These are phyloP conservation scores for Heliconius hermathena DNA, from an alignment of 1,140 invertebrate genomes.

Conservation along the genomic window DNA sequence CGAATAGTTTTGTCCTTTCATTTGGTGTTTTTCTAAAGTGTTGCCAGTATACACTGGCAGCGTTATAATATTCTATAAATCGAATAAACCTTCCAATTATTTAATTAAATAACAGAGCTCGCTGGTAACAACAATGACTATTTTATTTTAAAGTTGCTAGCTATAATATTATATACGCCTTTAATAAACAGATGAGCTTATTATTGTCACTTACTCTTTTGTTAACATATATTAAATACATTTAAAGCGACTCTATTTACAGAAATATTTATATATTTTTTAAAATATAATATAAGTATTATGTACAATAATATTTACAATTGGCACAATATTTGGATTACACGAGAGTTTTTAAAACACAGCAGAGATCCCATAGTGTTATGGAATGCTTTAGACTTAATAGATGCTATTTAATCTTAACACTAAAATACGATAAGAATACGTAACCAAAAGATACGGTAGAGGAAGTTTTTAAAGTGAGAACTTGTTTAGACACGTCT, in stretches of 20 bases:
- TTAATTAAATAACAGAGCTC: slow-evolving; percentile 32
- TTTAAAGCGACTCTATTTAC: slow-evolving; percentile 69
- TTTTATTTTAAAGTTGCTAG: slow-evolving; percentile 34
- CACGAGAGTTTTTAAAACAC: slow-evolving; percentile 70
- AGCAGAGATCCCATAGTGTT: slow-evolving; percentile 78
- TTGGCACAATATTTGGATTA: slow-evolving; percentile 67
- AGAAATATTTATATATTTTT: slow-evolving; percentile 53
- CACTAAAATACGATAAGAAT: slow-evolving; percentile 58
- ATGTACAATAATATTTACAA: slow-evolving; percentile 68
- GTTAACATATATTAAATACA: slow-evolving; percentile 39
- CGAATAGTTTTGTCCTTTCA: not conserved
- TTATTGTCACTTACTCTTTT: slow-evolving; percentile 73
- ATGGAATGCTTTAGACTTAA: slow-evolving; percentile 78
- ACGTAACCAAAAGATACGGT: not conserved
- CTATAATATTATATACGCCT: slow-evolving; percentile 41
- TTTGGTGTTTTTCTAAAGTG: not conserved
- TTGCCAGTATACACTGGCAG: not conserved
- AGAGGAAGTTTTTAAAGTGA: not conserved
- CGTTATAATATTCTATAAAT: slow-evolving; percentile 2
- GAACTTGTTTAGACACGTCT: not conserved
- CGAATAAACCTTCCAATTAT: slow-evolving; percentile 23
- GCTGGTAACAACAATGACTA: slow-evolving; percentile 28
- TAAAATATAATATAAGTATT: slow-evolving; percentile 24
- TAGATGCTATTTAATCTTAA: slow-evolving; percentile 71
- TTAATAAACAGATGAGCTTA: slow-evolving; percentile 64